Evolutionary conservation across 2,888 invertebrate genomes (phyloP).

Genomic region (Seira ritae): DNA sequence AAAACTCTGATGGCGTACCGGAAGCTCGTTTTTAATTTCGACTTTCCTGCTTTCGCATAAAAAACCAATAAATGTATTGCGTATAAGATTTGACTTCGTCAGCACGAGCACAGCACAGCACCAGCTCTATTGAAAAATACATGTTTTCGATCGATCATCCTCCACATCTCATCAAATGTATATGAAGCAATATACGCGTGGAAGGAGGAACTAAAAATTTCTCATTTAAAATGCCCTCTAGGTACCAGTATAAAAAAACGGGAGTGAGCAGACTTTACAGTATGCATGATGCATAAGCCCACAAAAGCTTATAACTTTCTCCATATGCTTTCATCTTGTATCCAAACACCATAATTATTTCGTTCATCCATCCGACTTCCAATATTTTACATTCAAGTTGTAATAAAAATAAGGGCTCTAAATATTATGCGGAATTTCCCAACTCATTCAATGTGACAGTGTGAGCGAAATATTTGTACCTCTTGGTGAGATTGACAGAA

Average conservation of each 20-base stretch:
- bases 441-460: not conserved
- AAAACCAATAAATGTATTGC: not conserved
- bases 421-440: not conserved
- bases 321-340: too few relatives aligned
- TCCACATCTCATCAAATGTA: not conserved
- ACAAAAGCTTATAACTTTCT: too few relatives aligned
- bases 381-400: too few relatives aligned
- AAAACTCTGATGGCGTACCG: not conserved
- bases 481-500: constrained; percentile 36
- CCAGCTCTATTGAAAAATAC: not conserved
- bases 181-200: not conserved
- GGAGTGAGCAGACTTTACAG: too few relatives aligned
- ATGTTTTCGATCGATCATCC: not conserved
- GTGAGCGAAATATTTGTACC: not conserved
- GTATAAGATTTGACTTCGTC: not conserved
- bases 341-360: too few relatives aligned
- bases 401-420: too few relatives aligned
- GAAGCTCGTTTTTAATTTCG: not conserved
- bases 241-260: constrained; percentile 28
- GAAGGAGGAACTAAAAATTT: constrained; percentile 18
- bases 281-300: too few relatives aligned
- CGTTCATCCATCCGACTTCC: too few relatives aligned
- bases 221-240: constrained; percentile 43
- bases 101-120: too few relatives aligned
- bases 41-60: not conserved